phyloP scores from a whole-genome alignment of 2,113 vertebrate species.

The Oenanthe oenanthe region DNA sequence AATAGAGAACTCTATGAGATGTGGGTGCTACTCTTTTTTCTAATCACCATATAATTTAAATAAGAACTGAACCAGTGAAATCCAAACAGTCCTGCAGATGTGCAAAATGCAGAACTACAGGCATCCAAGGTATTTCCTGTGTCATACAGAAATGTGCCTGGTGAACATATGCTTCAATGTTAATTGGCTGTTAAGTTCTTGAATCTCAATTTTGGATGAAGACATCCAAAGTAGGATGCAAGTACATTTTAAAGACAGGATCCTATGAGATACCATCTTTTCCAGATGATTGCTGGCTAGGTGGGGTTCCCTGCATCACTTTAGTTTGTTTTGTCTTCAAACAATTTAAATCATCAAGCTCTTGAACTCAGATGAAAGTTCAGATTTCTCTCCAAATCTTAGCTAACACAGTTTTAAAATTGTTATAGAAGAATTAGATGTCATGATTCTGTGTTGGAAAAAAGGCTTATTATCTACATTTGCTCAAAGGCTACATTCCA shows the following conservation, averaged over 20 bases:
- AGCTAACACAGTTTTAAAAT: neutral
- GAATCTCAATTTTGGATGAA: neutral
- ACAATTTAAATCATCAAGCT: neutral
- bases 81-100: neutral
- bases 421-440: neutral
- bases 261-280: neutral
- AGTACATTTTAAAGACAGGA: neutral
- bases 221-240: neutral
- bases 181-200: neutral
- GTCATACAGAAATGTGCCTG: neutral
- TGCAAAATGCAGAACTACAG: neutral
- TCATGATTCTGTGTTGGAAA: neutral
- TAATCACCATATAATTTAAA: neutral
- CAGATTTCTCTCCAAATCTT: neutral
- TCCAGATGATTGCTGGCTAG: neutral
- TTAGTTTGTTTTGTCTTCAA: neutral
- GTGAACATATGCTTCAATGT: neutral
- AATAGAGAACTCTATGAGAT: neutral
- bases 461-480: neutral
- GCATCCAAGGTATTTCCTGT: neutral
- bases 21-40: neutral
- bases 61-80: neutral
- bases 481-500: neutral
- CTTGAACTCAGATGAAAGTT: neutral
- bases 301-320: neutral